A percentile compares a stretch with the other conserved stretches of the same genome.
These are phyloP conservation scores for Lathamus discolor DNA, from an alignment of 2,113 vertebrate species.

Conservation along the genomic window DNA sequence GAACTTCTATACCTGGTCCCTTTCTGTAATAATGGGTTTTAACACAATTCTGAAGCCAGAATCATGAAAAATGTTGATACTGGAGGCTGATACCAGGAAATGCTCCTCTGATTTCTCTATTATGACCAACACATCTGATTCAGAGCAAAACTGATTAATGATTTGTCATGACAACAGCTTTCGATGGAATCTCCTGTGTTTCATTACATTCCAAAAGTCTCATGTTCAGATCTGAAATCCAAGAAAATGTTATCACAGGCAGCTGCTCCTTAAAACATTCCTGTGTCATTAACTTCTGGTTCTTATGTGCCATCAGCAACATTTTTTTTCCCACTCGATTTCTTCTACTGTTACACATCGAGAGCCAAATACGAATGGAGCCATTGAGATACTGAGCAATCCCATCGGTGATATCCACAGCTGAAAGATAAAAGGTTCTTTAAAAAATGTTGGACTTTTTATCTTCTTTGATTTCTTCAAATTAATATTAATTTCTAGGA, in stretches of 20 bases:
- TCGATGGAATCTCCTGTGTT: neutral
- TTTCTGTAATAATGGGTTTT: neutral
- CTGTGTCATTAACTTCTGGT: neutral
- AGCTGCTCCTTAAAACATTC: neutral
- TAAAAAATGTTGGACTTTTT: neutral
- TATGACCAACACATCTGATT: neutral
- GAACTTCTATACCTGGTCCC: neutral
- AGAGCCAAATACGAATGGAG: neutral
- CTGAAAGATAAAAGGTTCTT: neutral
- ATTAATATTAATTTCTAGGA: neutral
- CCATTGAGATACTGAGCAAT: neutral
- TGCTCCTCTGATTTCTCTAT: neutral
- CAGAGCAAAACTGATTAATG: neutral
- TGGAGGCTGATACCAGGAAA: neutral
- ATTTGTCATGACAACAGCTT: neutral
- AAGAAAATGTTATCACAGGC: neutral
- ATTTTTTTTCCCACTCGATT: neutral
- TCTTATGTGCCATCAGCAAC: neutral
- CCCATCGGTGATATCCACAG: neutral
- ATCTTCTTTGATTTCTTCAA: neutral
- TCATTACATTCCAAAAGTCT: neutral
- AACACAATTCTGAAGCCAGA: neutral
- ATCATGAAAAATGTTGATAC: neutral
- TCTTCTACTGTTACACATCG: accelerated
- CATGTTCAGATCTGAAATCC: neutral